Conservation (phyloP, 2,888 invertebrate species). For the Cynaeus angustus region DNA sequence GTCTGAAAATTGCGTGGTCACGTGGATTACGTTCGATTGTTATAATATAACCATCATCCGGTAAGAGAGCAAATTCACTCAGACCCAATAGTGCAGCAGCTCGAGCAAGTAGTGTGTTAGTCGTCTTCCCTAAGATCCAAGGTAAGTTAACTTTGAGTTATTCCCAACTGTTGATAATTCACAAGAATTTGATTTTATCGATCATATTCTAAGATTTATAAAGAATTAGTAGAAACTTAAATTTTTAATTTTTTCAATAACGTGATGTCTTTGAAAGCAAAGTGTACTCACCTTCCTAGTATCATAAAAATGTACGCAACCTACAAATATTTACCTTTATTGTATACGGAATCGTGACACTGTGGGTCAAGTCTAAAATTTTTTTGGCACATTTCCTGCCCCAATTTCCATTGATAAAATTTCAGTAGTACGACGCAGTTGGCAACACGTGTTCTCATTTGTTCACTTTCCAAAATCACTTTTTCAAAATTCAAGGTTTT, state of each 20-base stretch:
- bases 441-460: conserved; percentile 9
- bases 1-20: conserved; percentile 38
- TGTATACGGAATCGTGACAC: background rate
- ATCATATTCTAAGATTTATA: too few relatives aligned
- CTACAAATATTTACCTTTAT: conserved; percentile 17
- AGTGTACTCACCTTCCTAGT: conserved; percentile 8
- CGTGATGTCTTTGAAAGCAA: background rate
- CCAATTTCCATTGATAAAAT: conserved; percentile 23
- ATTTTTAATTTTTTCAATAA: background rate
- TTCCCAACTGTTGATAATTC: too few relatives aligned
- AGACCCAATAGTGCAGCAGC: conserved; percentile 33
- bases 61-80: conserved; percentile 34
- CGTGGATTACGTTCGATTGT: conserved; percentile 43
- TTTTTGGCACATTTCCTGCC: conserved; percentile 13
- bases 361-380: background rate
- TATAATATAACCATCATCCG: conserved; percentile 31
- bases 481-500: background rate
- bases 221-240: too few relatives aligned
- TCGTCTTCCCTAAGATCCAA: conserved; percentile 13
- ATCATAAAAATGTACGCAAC: conserved; percentile 3
- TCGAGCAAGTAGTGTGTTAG: conserved; percentile 23
- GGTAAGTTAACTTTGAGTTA: conserved; percentile 23
- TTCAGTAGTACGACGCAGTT: background rate
- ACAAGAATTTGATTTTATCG: too few relatives aligned
- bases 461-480: conserved; percentile 7